A percentile compares a stretch with the other conserved stretches of the same genome.
These are phyloP conservation scores for Zelleria hepariella DNA, from an alignment of 2,888 invertebrate species.

Conservation along the genomic window DNA sequence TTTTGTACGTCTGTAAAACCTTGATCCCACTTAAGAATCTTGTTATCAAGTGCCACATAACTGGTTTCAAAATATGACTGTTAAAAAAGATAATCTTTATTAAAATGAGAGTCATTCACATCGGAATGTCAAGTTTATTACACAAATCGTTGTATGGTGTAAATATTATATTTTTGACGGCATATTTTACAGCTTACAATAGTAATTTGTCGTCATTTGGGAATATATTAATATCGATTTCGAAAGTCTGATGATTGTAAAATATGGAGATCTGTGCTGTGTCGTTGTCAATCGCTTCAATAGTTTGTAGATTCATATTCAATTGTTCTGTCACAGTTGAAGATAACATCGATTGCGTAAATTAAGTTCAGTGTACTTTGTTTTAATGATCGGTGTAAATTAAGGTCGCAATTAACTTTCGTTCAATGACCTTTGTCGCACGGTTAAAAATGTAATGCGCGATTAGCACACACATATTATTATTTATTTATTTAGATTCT, in stretches of 20 bases:
- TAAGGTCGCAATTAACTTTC: too few species aligned
- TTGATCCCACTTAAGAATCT: constrained; percentile 14
- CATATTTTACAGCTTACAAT: constrained; percentile 2
- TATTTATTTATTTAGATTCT: too few species aligned
- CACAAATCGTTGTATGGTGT: neutral
- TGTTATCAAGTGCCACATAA: constrained; percentile 32
- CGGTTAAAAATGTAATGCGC: neutral
- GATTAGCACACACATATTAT: too few species aligned
- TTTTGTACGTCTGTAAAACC: neutral
- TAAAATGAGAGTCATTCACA: constrained; percentile 28
- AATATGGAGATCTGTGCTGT: neutral
- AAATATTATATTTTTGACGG: neutral
- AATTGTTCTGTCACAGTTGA: constrained; percentile 6
- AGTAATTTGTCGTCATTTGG: neutral
- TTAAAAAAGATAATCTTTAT: neutral
- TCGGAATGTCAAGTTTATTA: constrained; percentile 18
- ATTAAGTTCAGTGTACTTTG: neutral
- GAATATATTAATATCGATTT: neutral
- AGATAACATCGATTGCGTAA: neutral
- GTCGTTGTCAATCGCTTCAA: neutral
- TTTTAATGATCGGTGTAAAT: neutral
- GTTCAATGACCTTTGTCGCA: neutral
- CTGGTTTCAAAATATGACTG: constrained; percentile 29
- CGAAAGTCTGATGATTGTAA: neutral
- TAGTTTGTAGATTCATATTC: neutral